Evolutionary conservation across 2,797 vertebrate genomes (phyloP).

Genomic region (Lindbergichthys nudifrons): DNA sequence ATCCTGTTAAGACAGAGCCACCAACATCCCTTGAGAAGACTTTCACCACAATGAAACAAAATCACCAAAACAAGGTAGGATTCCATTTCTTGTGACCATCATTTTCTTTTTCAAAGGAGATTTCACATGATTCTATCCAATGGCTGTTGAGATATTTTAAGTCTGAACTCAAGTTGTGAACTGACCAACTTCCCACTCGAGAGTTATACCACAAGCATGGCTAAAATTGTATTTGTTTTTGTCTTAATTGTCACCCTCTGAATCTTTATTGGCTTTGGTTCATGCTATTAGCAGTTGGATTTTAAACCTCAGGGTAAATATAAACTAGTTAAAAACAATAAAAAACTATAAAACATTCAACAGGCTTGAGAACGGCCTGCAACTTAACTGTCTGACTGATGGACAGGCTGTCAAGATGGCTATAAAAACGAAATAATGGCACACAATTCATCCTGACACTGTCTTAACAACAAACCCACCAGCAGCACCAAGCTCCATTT

Average conservation of each 20-base stretch:
- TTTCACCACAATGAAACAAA: background rate
- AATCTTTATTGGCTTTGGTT: conserved; percentile 5
- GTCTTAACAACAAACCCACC: conserved; percentile 9
- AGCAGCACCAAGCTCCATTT: conserved; percentile 16
- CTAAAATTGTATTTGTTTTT: background rate
- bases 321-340: background rate
- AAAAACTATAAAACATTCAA: background rate
- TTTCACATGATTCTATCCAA: background rate
- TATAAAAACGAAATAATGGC: too few species aligned
- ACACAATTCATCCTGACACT: background rate
- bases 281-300: background rate
- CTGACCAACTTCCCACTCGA: background rate
- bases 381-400: conserved; percentile 12
- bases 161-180: background rate
- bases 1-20: conserved; percentile 17
- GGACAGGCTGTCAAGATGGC: background rate
- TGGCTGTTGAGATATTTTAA: conserved; percentile 15
- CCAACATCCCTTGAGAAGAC: background rate
- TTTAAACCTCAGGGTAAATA: background rate
- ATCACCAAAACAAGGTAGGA: background rate
- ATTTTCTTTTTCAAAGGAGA: background rate
- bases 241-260: conserved; percentile 14
- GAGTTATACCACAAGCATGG: background rate
- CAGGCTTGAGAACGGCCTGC: background rate
- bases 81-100: background rate